Evolutionary conservation across 2,113 vertebrate genomes (phyloP).

Genomic region (Tetrao urogallus): DNA sequence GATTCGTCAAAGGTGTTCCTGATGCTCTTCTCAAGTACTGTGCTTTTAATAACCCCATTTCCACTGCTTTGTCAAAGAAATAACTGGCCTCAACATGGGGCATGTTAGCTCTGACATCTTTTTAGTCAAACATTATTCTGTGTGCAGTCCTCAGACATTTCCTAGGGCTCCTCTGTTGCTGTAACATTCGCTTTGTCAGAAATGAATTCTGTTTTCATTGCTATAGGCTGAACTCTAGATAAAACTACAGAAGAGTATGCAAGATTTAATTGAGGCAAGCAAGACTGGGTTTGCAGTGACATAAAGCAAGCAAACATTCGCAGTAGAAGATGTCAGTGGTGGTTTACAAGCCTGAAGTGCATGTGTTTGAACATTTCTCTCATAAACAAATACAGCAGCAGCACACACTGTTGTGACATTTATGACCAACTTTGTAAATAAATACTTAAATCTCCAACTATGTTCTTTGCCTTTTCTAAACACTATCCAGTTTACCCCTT

Average conservation of each 20-base stretch:
- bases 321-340: neutral
- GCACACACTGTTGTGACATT: neutral
- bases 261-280: neutral
- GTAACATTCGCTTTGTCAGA: conserved; percentile 8
- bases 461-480: neutral
- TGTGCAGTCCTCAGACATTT: neutral
- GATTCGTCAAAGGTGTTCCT: neutral
- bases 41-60: conserved; percentile 6
- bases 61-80: conserved; percentile 32
- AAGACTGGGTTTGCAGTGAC: neutral
- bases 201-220: neutral
- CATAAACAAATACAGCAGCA: neutral
- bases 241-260: neutral
- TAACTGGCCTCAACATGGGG: neutral
- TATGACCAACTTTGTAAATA: neutral
- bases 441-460: neutral
- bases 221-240: conserved; percentile 14
- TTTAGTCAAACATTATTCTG: neutral
- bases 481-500: neutral
- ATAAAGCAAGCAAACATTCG: neutral
- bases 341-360: neutral
- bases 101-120: neutral
- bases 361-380: neutral
- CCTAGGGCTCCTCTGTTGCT: neutral
- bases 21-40: neutral